Evolutionary conservation across 2,797 vertebrate genomes (phyloP), one percentile per base, ranked within the genome.

Genomic region (Pteropus rufus): DNA sequence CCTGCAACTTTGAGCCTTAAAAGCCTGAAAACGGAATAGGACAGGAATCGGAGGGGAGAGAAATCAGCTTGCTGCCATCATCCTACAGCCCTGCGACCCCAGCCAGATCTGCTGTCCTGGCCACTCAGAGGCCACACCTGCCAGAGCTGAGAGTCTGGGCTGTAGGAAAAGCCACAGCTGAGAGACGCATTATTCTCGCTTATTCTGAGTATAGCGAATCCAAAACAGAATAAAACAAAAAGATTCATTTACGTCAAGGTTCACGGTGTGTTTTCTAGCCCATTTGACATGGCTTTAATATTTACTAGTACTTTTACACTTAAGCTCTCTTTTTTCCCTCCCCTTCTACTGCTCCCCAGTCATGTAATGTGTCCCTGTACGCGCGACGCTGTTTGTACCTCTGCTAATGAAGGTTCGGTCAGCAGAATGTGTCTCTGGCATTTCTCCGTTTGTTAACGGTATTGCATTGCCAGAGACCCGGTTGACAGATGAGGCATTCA

Each of bases 1-100:
- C 83, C 8, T 67, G 75, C 67, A 65, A 10, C 77, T 73, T 64
- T 58, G 91, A 95, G 72, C 75, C 76, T 91, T 67, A 36, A 67
- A 84, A 49, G 41, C 73, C 54, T 58, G 60, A 2, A 49, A 7
- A 11, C 2, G 19, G 83, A 62, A 26, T 36, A 46, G 62, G 80
- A 34, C 34, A 8, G 41, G 86, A 96, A 39, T 41, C 36, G 29
- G 12, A 4, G 16, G 10, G 73, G 65, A 83, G 87, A 84, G 54
- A 73, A 69, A 18, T 29, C 56, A 5, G 34, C 87, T n/a, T 39
- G 70, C 87, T 1, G 2, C 46, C 24, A 2, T 23, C 26, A 1
- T 62, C 70, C 73, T 24, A 10, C 4, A 9, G 64, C 56, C 44
- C 60, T 0, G 49, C 58, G 49, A n/a, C 60, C 76, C 67, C 11